Percentiles rank a stretch among this genome's conserved stretches.
Conservation (phyloP, 2,113 vertebrate genomes). For the Lipophrys pholis region DNA sequence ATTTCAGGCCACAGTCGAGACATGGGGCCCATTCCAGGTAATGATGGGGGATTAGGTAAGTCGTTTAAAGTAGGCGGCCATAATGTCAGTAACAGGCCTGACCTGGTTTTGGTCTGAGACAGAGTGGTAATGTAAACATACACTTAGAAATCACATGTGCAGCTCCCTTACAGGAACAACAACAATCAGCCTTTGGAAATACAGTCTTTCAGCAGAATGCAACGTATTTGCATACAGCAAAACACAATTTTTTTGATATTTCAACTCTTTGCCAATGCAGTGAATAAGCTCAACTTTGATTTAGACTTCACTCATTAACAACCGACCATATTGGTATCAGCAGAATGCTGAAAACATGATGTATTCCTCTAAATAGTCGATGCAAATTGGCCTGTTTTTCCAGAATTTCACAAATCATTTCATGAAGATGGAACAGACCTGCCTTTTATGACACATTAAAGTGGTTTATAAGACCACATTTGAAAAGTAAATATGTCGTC, state of each 20-base stretch:
- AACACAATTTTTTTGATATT: slow-evolving; percentile 3
- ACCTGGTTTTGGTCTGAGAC: slow-evolving; percentile 66
- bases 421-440: background rate
- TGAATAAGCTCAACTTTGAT: slow-evolving; percentile 11
- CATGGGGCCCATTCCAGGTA: slow-evolving; percentile 79
- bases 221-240: background rate
- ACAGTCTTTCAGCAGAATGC: background rate
- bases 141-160: slow-evolving; percentile 53
- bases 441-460: too few species aligned
- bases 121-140: slow-evolving; percentile 65
- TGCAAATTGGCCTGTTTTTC: background rate
- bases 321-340: slow-evolving; percentile 1
- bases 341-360: slow-evolving; percentile 3
- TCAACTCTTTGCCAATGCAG: background rate
- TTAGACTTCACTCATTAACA: slow-evolving; percentile 4
- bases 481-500: too few species aligned
- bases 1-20: slow-evolving; percentile 79
- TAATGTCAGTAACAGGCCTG: slow-evolving; percentile 66
- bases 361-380: too few species aligned
- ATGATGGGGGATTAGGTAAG: slow-evolving; percentile 81
- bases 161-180: slow-evolving; percentile 19
- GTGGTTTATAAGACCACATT: too few species aligned
- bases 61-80: slow-evolving; percentile 73
- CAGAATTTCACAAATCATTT: slow-evolving; percentile 16
- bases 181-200: slow-evolving; percentile 24